Evolutionary conservation across 2,797 vertebrate genomes (phyloP).

Genomic region (Cyprinodon diabolis): DNA sequence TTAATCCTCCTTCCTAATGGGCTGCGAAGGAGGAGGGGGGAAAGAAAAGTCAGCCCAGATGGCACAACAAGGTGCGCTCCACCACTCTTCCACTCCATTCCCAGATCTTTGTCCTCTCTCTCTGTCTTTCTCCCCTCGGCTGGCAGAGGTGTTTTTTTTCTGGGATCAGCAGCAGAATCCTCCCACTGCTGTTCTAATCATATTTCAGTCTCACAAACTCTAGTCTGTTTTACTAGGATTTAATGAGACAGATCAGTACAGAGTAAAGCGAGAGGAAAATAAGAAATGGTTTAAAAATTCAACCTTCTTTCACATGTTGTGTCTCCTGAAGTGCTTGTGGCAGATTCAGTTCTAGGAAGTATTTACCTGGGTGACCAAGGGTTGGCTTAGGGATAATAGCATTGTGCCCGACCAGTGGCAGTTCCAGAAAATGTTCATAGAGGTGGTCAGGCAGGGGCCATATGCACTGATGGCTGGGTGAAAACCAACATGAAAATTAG

Average conservation of each 20-base stretch:
- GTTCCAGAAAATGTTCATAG: no score
- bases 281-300: no score
- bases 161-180: conserved; percentile 75
- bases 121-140: conserved; percentile 67
- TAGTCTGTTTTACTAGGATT: not conserved
- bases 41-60: conserved; percentile 74
- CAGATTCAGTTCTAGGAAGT: no score
- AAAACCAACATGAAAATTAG: no score
- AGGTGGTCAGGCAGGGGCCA: no score
- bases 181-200: conserved; percentile 74
- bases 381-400: no score
- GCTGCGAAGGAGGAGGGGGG: conserved; percentile 56
- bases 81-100: conserved; percentile 70
- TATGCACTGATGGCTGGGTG: no score
- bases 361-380: no score
- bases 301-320: no score
- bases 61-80: conserved; percentile 79
- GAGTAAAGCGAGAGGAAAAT: no score
- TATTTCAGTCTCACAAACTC: conserved; percentile 63
- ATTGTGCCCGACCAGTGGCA: no score
- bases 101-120: conserved; percentile 61
- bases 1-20: conserved; percentile 79
- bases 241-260: not conserved
- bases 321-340: no score
- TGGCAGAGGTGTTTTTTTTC: conserved; percentile 73